Evolutionary conservation across 2,888 invertebrate genomes (phyloP), one percentile per base, ranked within the genome.

Genomic region (Augochlorella aurata): DNA sequence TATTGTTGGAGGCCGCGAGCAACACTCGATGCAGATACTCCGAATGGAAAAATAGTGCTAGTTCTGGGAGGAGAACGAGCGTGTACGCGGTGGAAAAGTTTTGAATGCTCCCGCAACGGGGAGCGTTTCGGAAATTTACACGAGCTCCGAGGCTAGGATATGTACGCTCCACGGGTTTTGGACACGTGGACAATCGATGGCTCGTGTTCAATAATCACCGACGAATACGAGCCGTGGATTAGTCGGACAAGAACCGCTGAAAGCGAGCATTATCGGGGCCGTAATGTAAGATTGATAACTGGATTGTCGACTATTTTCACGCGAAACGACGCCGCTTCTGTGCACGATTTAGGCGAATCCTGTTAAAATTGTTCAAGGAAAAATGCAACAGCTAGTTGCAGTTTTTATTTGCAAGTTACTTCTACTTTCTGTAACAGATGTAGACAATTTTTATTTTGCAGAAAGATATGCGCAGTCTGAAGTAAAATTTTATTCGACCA

Each of bases 141-240:
- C 58, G 58, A 66, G 74, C 24, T 29, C 49, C 12, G 38, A 18
- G 45, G n/a, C 24, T 47, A 38, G 58, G 38, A 65, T 72, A 70
- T 47, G 68, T 45, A 14, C 52, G 45, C n/a, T 21, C 38, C 67
- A 14, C 18, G 24, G 18, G 47, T 50, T 61, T 77, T 58, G 16
- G 58, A 24, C n/a, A 38, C n/a, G 63, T 63, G 71, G 76, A 58
- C 74, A 77, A 85, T 78, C 80, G 68, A 83, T 74, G 66, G 47
- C 65, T 47, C 61, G 65, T 68, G 61, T 21, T 18, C 68, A 71
- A 71, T 70, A 68, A 82, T 77, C 74, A 50, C 44, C 73, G 78
- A 52, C 54, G 54, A 68, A 72, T 68, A 50, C 49, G n/a, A 85
- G 24, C 75, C 47, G 38, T 78, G 61, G 21, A 54, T 72, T 67